A percentile compares a stretch with the other conserved stretches of the same genome.
These are phyloP conservation scores for Heterotis niloticus DNA, from an alignment of 2,113 vertebrate species.

Conservation along the genomic window DNA sequence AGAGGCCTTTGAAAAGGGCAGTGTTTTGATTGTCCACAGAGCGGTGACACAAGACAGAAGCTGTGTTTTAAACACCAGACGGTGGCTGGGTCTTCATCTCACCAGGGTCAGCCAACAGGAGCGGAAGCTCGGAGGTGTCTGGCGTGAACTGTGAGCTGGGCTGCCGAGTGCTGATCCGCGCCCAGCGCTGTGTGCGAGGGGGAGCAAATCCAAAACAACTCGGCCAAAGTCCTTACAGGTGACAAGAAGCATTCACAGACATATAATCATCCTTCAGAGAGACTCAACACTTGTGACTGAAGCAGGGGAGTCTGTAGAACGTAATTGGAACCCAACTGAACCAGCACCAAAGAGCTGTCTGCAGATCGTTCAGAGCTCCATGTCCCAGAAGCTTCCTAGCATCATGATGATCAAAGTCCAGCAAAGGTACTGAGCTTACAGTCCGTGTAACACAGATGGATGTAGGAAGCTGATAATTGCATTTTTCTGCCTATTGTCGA, in stretches of 20 bases:
- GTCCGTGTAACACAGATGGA: background rate
- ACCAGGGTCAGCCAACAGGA: background rate
- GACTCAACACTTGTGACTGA: background rate
- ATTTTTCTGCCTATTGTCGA: too few species aligned
- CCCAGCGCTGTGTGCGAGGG: too few species aligned
- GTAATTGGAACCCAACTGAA: too few species aligned
- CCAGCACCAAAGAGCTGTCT: too few species aligned
- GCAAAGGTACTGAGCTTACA: too few species aligned
- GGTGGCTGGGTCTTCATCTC: slow-evolving; percentile 11
- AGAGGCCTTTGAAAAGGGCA: slow-evolving; percentile 17
- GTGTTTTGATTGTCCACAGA: slow-evolving; percentile 24
- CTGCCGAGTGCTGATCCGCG: background rate
- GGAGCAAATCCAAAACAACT: background rate
- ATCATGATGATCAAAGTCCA: too few species aligned
- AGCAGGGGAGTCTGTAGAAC: background rate
- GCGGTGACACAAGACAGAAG: slow-evolving; percentile 37
- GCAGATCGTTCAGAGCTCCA: too few species aligned
- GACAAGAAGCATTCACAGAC: background rate
- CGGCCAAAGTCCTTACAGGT: background rate
- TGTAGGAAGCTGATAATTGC: background rate
- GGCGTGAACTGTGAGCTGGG: background rate
- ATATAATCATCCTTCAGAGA: background rate
- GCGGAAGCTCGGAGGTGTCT: background rate
- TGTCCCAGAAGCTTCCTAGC: too few species aligned
- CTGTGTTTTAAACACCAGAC: slow-evolving; percentile 26